Base-by-base conservation (phyloP, 1,140 invertebrate species). In the Drosophila bocqueti region DNA sequence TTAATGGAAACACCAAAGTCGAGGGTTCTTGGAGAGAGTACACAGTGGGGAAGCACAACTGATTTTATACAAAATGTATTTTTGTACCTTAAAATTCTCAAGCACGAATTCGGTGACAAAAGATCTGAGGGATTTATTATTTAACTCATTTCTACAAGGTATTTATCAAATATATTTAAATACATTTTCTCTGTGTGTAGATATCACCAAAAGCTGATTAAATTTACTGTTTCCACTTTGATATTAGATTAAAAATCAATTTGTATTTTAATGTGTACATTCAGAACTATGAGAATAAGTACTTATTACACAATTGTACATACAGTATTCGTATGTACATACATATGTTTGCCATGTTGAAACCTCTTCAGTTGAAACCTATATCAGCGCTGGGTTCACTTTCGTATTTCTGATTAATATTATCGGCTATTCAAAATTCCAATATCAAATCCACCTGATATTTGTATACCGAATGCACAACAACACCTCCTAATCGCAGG, bases 401-500 rank as follows among this genome's bases (percentile, higher is more conserved):
- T 40, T 57, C 54, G 15, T 40, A 26, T 15, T 40, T 21, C 46
- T 67, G 66, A 69, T 69, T 69, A 54, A 11, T 21, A 21, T 16
- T 68, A 68, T 54, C 67, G 67, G 29, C 63, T 68, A n/a, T 43
- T 49, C 59, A 29, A 60, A 72, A 72, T 73, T 73, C 66, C 40
- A 26, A 60, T 72, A 60, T 72, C 26, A 50, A 73, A 73, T 60
- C 67, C 68, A 16, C 15, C 29, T 50, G 45, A 49, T 73, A 24
- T 42, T 66, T 36, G 36, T 46, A 29, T 24, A 15, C 36, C 46
- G 29, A 18, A 2, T 15, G 8, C 15, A 26, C 46, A 24, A 47
- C 34, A 55, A 10, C 26, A 31, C 31, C 31, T 3, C 36, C 21
- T 54, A 69, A 52, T 69, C 67, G 15, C n/a, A 3, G 4, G 16